These are phyloP conservation scores for Drosophila funebris DNA, from an alignment of 1,140 invertebrate genomes.

Conservation along the genomic window DNA sequence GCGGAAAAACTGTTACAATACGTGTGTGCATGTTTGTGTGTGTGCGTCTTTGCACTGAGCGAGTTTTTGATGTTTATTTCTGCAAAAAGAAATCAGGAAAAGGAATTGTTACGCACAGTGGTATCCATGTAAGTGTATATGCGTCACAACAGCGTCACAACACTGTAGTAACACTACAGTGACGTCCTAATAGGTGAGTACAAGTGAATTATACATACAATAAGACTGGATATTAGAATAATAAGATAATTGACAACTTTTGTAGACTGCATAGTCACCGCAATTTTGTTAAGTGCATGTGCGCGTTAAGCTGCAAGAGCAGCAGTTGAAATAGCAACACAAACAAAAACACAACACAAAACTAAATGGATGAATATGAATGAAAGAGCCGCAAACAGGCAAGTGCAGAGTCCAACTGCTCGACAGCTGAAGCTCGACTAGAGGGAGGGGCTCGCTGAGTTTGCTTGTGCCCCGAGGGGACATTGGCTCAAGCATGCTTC, in stretches of 20 bases:
- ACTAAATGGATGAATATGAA: slow-evolving; percentile 80
- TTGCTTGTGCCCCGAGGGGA: slow-evolving; percentile 62
- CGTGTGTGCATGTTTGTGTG: not conserved
- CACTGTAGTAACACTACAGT: not conserved
- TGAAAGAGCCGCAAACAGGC: slow-evolving; percentile 66
- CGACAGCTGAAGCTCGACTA: slow-evolving; percentile 16
- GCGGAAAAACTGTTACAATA: slow-evolving; percentile 58
- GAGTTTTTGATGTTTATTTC: not conserved
- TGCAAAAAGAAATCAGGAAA: not conserved
- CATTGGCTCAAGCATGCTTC: slow-evolving; percentile 77
- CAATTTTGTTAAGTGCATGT: slow-evolving; percentile 25
- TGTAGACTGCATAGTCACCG: not conserved
- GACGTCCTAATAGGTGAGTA: not conserved
- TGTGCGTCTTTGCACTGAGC: slow-evolving; percentile 23
- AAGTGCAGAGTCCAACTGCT: slow-evolving; percentile 60
- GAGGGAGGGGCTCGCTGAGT: not conserved
- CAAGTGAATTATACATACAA: no score
- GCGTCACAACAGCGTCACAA: not conserved
- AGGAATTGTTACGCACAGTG: not conserved
- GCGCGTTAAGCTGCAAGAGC: slow-evolving; percentile 10
- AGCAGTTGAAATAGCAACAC: slow-evolving; percentile 8
- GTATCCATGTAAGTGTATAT: not conserved
- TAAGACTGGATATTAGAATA: no score
- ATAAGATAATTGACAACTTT: not conserved
- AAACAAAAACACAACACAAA: slow-evolving; percentile 29